These are phyloP conservation scores for Lampropteryx suffumata DNA, from an alignment of 2,888 invertebrate genomes.

Conservation along the genomic window DNA sequence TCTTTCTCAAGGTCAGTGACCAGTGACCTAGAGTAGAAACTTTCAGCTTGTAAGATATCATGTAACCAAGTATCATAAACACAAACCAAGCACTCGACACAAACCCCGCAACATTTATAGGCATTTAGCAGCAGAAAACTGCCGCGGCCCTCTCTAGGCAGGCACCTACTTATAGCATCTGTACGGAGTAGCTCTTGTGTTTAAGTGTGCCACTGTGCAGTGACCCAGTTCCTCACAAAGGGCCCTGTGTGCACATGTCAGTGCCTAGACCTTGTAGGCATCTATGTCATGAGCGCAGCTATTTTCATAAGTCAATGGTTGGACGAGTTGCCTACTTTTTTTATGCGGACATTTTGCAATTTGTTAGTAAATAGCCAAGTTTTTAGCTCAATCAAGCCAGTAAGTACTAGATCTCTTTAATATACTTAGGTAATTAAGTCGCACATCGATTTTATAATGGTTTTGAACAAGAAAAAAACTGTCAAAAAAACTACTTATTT, in stretches of 20 bases:
- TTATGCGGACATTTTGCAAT: neutral
- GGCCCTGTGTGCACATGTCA: conserved; percentile 38
- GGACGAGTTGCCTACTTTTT: conserved; percentile 14
- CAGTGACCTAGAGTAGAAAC: too few relatives aligned
- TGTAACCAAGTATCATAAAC: neutral
- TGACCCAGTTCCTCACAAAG: conserved; percentile 56
- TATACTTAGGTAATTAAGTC: too few relatives aligned
- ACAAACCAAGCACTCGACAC: conserved; percentile 1
- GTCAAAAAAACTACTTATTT: too few relatives aligned
- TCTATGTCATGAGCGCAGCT: conserved; percentile 32
- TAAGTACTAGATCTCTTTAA: too few relatives aligned
- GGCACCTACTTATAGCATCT: conserved; percentile 22
- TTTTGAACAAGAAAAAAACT: too few relatives aligned
- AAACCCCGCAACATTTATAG: conserved; percentile 12
- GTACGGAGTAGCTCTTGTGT: conserved; percentile 29
- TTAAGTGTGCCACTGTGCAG: conserved; percentile 46
- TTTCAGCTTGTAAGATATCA: too few relatives aligned
- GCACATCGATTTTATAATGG: too few relatives aligned
- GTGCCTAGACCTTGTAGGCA: conserved; percentile 36
- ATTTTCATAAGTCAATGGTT: conserved; percentile 30
- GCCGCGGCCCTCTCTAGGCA: conserved; percentile 11
- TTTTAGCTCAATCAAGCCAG: too few relatives aligned
- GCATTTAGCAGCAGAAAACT: conserved; percentile 24
- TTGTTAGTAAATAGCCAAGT: too few relatives aligned
- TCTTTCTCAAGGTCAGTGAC: too few relatives aligned